Base-by-base conservation (phyloP, 2,888 invertebrate species). In the Drosophila setosimentum region DNA sequence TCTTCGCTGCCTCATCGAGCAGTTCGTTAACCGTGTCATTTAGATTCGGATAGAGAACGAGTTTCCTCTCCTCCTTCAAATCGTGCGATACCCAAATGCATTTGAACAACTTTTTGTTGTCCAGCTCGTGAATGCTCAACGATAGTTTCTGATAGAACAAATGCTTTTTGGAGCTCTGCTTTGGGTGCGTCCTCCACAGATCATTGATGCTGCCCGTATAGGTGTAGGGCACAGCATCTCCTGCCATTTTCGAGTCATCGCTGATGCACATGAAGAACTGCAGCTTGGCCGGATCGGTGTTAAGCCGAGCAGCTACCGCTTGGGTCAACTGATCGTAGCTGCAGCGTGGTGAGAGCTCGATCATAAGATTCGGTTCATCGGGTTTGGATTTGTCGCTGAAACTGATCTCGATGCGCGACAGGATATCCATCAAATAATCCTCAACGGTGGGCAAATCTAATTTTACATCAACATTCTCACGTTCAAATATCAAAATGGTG, bases 241-340 rank as follows among this genome's bases (percentile, higher is more conserved):
- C 92, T 35, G 92, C 87, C 42, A 91, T 87, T 69, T 92, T 92
- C 75, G 92, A 92, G 71, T 91, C 92, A 68, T 91, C 92, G 70
- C 96, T 98, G 94, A 98, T 98, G 95, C 97, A 97, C 94, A 97
- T 98, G 93, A 98, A 99, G 94, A 99, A 99, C 94, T 99, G 99
- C 92, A 99, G 95, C 93, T 97, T 95, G 93, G 97, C 97, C 2
- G 99, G 98, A 94, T 99, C 98, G 42, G 97, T 97, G 82, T 97
- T 97, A 73, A 99, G 95, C 90, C 98, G 95, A 92, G 97, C 97
- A 10, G 98, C 98, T 42, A 99, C 98, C 62, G 97, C 97, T 81
- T 96, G 95, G 64, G 98, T 97, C 95, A 99, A 96, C 93, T 98
- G 98, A 93, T 98, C 98, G 92, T 99, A 99, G 61, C 96, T 97